A percentile compares a stretch with the other conserved stretches of the same genome.
Conservation (phyloP, 2,888 invertebrate genomes). For the Automeris io region DNA sequence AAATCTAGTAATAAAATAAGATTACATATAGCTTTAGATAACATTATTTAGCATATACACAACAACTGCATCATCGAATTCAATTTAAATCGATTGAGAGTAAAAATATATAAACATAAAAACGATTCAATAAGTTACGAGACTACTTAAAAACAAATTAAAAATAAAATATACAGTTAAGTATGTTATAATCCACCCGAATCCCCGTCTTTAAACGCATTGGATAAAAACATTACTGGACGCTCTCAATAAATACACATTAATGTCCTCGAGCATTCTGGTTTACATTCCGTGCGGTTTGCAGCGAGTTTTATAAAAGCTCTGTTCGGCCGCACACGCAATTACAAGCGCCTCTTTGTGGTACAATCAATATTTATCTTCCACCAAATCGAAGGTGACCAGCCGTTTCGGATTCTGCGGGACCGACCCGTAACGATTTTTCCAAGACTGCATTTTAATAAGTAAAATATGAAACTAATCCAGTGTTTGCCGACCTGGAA, state of each 20-base stretch:
- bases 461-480: no score
- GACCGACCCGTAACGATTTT: no score
- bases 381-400: no score
- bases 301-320: conserved; percentile 74
- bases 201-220: conserved; percentile 51
- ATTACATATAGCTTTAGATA: no score
- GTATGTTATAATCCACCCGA: conserved; percentile 35
- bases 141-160: not conserved
- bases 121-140: not conserved
- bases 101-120: conserved; percentile 6
- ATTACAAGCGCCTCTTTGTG: conserved; percentile 71
- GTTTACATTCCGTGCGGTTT: conserved; percentile 74
- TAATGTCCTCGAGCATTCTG: conserved; percentile 72
- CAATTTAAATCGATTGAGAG: conserved; percentile 16
- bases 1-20: no score
- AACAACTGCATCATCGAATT: not conserved
- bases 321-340: conserved; percentile 69
- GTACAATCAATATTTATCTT: conserved; percentile 67
- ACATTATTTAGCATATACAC: no score
- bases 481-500: no score
- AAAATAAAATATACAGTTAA: conserved; percentile 1
- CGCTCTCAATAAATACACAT: conserved; percentile 76
- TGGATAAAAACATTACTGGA: conserved; percentile 74
- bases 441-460: no score
- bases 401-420: no score